Conservation (phyloP, 2,113 vertebrate genomes). For the Talpa occidentalis region DNA sequence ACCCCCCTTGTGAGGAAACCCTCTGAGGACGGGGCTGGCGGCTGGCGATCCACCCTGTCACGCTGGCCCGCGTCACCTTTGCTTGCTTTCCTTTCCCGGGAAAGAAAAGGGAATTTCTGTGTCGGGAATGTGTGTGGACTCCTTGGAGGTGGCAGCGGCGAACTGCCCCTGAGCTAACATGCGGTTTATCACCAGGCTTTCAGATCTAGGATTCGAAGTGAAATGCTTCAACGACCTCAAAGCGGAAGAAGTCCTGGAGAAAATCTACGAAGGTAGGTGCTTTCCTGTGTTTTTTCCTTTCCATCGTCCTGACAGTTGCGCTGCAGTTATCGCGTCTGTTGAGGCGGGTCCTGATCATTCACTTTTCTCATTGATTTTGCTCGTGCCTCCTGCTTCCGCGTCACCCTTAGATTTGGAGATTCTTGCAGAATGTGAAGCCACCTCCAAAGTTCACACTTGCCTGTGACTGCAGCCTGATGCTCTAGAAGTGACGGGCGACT, state of each 20-base stretch:
- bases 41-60: too few relatives aligned
- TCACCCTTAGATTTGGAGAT: not conserved
- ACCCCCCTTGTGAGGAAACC: too few relatives aligned
- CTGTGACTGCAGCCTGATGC: not conserved
- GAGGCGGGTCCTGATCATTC: not conserved
- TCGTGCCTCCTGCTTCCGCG: not conserved
- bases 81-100: too few relatives aligned
- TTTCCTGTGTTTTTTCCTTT: not conserved
- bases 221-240: conserved; percentile 87
- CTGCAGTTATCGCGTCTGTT: not conserved
- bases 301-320: not conserved
- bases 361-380: not conserved
- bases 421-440: not conserved
- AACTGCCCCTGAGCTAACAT: too few relatives aligned
- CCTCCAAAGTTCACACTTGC: not conserved
- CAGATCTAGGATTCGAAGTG: conserved; percentile 93
- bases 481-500: not conserved
- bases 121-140: too few relatives aligned
- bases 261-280: conserved; percentile 89
- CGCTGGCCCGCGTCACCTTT: too few relatives aligned
- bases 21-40: too few relatives aligned
- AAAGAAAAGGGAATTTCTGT: too few relatives aligned
- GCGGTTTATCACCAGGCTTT: conserved; percentile 83
- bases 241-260: conserved; percentile 84
- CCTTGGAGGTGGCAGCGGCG: too few relatives aligned